Evolutionary conservation across 2,888 invertebrate genomes (phyloP).

Genomic region (Cephus pulcher): DNA sequence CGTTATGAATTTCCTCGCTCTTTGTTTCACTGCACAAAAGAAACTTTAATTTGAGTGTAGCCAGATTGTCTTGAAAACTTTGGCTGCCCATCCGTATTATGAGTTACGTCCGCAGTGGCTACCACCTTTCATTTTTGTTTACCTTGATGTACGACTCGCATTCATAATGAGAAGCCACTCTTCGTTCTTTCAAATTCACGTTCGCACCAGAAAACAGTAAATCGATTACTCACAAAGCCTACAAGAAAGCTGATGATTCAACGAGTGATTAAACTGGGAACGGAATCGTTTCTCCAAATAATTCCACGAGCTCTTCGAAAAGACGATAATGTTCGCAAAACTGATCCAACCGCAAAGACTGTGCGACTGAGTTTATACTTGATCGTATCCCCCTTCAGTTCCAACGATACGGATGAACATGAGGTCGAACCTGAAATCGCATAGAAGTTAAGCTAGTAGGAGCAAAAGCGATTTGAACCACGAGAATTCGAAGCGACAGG

Average conservation of each 20-base stretch:
- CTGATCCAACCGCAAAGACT: background rate
- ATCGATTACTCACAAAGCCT: background rate
- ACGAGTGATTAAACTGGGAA: background rate
- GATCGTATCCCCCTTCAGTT: background rate
- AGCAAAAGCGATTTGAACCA: background rate
- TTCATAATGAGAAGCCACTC: background rate
- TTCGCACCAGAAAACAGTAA: background rate
- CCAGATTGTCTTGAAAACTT: slow-evolving; percentile 23
- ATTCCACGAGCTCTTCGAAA: background rate
- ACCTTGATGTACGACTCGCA: slow-evolving; percentile 9
- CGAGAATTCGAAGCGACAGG: no score
- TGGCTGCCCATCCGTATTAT: slow-evolving; percentile 13
- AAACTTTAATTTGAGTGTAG: slow-evolving; percentile 22
- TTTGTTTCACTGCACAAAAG: slow-evolving; percentile 17
- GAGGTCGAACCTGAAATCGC: background rate
- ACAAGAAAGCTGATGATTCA: background rate
- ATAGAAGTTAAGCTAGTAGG: background rate
- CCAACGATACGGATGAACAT: background rate
- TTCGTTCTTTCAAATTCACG: background rate
- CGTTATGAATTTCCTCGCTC: slow-evolving; percentile 7
- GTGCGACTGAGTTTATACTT: background rate
- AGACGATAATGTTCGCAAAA: background rate
- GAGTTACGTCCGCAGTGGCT: slow-evolving; percentile 7
- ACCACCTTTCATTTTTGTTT: slow-evolving; percentile 7
- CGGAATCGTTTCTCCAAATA: background rate